These are phyloP conservation scores for Pelagia noctiluca DNA, from an alignment of 30 jellyfish, hydroid and myxozoan genomes.

Conservation along the genomic window DNA sequence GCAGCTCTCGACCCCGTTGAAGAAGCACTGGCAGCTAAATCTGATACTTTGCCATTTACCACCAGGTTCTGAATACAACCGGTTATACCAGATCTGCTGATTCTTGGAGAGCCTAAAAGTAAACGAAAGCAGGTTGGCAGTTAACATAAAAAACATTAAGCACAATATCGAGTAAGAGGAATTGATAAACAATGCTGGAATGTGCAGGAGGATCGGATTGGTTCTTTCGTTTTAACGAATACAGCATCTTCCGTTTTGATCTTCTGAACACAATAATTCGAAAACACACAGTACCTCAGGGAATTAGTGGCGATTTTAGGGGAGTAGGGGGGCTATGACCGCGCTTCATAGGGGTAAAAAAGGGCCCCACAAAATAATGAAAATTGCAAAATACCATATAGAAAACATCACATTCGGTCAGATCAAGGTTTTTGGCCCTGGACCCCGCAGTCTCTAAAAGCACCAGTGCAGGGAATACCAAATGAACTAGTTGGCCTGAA, in stretches of 20 bases:
- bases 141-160: neutral
- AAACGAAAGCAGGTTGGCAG: neutral
- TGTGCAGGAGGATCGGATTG: neutral
- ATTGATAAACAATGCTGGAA: neutral
- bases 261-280: neutral
- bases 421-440: no score
- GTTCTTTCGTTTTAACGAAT: neutral
- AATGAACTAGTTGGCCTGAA: no score
- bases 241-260: no score
- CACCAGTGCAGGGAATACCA: no score
- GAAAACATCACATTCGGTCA: no score
- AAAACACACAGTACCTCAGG: no score
- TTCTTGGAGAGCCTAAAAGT: constrained; percentile 50
- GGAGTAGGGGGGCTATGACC: no score
- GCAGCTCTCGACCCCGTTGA: constrained; percentile 25
- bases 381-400: no score
- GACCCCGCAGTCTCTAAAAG: no score
- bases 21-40: constrained; percentile 56
- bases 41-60: constrained; percentile 39
- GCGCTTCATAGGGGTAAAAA: no score
- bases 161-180: neutral
- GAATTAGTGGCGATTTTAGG: no score
- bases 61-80: constrained; percentile 55
- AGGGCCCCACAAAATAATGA: no score
- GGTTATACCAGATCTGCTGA: constrained; percentile 28